Evolutionary conservation across 2,888 invertebrate species (phyloP).

Genomic region (Lepidonotus clava): DNA sequence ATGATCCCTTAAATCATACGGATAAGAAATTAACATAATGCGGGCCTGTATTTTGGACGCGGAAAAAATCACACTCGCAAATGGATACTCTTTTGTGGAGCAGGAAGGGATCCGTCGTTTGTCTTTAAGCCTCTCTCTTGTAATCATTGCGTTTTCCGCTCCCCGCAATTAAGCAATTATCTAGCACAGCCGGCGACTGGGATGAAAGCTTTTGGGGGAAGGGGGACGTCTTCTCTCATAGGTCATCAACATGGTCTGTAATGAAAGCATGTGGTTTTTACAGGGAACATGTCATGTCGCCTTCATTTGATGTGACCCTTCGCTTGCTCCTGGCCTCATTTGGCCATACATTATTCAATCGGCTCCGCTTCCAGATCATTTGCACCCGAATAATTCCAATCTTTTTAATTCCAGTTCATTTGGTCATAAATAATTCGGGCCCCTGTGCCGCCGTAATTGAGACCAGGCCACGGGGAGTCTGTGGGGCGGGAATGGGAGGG

Average conservation of each 20-base stretch:
- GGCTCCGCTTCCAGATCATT: conserved; percentile 2
- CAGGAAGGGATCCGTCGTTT: neutral
- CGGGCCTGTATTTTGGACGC: neutral
- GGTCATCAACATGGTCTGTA: conserved; percentile 11
- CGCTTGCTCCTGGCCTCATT: conserved; percentile 8
- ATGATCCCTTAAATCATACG: no score
- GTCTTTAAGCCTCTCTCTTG: conserved; percentile 1
- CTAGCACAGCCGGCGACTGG: neutral
- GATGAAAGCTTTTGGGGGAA: conserved; percentile 12
- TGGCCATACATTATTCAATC: conserved; percentile 14
- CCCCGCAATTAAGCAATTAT: conserved; percentile 11
- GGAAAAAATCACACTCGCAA: neutral
- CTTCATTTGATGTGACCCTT: neutral
- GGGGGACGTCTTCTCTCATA: neutral
- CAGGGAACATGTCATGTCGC: neutral
- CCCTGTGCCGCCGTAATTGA: conserved; percentile 1
- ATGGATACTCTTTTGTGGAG: neutral
- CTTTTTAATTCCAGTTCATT: conserved; percentile 28
- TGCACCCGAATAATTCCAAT: conserved; percentile 17
- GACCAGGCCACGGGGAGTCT: neutral
- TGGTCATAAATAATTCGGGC: conserved; percentile 6
- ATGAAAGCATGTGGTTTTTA: neutral
- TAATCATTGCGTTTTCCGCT: conserved; percentile 28
- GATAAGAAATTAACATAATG: no score
- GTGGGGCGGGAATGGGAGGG: neutral